Conservation (phyloP, 2,797 vertebrate genomes). For the Sebastes vulpes region DNA sequence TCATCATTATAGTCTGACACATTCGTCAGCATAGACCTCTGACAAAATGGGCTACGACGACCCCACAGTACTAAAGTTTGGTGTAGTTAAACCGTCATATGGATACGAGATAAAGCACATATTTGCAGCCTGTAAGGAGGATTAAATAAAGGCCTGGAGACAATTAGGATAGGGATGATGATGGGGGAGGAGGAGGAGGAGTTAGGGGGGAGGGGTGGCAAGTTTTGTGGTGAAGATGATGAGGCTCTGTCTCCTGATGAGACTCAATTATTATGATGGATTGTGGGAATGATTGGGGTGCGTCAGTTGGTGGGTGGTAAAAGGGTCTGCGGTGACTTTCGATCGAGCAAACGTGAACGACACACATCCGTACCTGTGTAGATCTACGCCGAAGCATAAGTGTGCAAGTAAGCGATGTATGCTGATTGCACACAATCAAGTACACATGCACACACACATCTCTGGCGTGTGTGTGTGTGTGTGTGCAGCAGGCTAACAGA, state of each 20-base stretch:
- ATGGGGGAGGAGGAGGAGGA: neutral
- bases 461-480: neutral
- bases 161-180: constrained; percentile 52
- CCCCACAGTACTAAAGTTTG: constrained; percentile 12
- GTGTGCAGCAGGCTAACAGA: constrained; percentile 45
- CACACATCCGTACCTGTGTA: constrained; percentile 42
- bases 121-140: constrained; percentile 26
- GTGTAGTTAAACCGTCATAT: neutral
- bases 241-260: constrained; percentile 67
- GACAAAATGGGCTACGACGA: constrained; percentile 11
- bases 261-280: constrained; percentile 66
- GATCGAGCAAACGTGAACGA: constrained; percentile 1
- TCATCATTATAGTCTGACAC: constrained; percentile 50
- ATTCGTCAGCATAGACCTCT: constrained; percentile 27
- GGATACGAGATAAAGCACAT: constrained; percentile 29
- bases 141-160: constrained; percentile 66
- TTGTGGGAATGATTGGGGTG: constrained; percentile 52
- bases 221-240: constrained; percentile 53
- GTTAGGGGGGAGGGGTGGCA: neutral
- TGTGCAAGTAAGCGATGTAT: neutral
- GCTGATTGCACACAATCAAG: constrained; percentile 9
- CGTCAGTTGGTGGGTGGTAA: constrained; percentile 34
- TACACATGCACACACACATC: constrained; percentile 18
- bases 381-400: neutral
- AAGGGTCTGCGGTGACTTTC: constrained; percentile 32